Percentiles rank a stretch among this genome's conserved stretches.
Conservation (phyloP, 2,113 vertebrate species). For the Ceyx melanurus region DNA sequence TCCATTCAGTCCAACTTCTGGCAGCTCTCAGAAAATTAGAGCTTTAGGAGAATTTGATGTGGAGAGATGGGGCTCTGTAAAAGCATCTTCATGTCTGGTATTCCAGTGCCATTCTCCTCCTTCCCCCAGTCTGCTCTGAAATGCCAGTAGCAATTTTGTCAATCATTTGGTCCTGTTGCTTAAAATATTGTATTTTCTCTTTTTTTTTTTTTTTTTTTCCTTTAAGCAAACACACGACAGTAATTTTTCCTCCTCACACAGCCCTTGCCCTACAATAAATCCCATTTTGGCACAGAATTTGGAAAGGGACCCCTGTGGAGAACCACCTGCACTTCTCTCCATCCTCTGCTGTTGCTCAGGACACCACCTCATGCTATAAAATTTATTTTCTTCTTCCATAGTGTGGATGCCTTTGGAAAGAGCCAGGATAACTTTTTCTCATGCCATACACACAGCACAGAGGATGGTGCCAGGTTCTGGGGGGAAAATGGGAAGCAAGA, state of each 20-base stretch:
- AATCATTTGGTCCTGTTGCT: background rate
- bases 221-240: background rate
- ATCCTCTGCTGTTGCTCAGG: background rate
- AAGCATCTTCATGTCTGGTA: background rate
- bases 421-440: background rate
- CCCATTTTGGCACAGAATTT: background rate
- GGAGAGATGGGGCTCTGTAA: background rate
- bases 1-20: background rate
- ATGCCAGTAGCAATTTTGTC: background rate
- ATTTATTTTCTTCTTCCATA: background rate
- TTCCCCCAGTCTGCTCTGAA: background rate
- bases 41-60: background rate
- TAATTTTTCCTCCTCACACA: background rate
- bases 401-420: rapidly evolving
- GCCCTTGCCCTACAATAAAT: background rate
- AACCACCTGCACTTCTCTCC: background rate
- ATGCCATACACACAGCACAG: rapidly evolving
- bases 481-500: background rate
- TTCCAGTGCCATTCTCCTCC: background rate
- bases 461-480: background rate
- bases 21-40: too few relatives aligned
- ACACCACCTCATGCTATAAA: background rate
- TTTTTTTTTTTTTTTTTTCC: background rate
- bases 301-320: background rate
- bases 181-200: background rate